Evolutionary conservation across 2,797 vertebrate species (phyloP).

Genomic region (Lycodopsis pacificus): DNA sequence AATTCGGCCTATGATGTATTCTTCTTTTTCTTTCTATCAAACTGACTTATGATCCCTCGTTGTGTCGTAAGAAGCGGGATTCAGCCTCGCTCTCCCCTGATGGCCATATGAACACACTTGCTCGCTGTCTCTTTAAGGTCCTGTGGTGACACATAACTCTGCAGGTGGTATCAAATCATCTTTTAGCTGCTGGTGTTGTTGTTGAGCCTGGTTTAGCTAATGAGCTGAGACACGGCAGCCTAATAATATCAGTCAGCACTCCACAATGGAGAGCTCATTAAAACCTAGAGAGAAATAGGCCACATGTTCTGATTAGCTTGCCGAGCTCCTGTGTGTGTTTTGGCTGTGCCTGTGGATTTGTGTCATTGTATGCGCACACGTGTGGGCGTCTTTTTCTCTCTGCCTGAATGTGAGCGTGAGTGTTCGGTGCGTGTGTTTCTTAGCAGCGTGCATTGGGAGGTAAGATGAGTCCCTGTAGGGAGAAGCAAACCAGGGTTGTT

Average conservation of each 20-base stretch:
- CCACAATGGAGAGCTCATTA: constrained; percentile 73
- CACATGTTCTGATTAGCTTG: constrained; percentile 63
- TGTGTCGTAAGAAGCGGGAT: constrained; percentile 28
- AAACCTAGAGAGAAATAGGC: constrained; percentile 62
- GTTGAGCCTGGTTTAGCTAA: constrained; percentile 74
- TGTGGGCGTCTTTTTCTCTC: neutral
- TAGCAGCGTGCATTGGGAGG: constrained; percentile 35
- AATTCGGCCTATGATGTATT: constrained; percentile 30
- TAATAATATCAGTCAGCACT: constrained; percentile 72
- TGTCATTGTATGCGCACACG: neutral
- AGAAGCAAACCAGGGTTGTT: constrained; percentile 37
- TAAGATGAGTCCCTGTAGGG: constrained; percentile 50
- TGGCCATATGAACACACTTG: constrained; percentile 59
- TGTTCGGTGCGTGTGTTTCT: constrained; percentile 9
- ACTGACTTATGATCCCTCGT: constrained; percentile 28
- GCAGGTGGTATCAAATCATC: constrained; percentile 69
- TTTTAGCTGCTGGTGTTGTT: constrained; percentile 70
- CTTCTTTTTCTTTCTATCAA: constrained; percentile 47
- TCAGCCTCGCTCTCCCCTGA: constrained; percentile 38
- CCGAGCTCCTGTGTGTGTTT: constrained; percentile 41
- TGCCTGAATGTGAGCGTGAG: neutral
- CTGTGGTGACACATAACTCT: constrained; percentile 60
- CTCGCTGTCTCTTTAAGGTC: constrained; percentile 57
- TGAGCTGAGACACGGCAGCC: constrained; percentile 69
- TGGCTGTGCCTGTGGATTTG: constrained; percentile 25